Evolutionary conservation across 2,797 vertebrate genomes (phyloP).

Genomic region (Mycteria americana): DNA sequence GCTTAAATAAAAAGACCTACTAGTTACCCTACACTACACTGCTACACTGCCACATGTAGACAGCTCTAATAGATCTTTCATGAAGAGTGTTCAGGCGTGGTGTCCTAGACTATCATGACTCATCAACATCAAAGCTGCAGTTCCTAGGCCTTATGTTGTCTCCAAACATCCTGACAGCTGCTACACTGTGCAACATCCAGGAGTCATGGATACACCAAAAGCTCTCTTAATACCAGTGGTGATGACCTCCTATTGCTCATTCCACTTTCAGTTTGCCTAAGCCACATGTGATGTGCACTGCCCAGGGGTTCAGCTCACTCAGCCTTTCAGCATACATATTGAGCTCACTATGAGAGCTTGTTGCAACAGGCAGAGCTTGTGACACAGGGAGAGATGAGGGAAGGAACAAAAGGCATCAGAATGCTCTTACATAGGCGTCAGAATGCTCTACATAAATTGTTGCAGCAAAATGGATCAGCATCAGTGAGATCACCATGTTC

Average conservation of each 20-base stretch:
- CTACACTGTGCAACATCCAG: background rate
- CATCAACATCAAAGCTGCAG: background rate
- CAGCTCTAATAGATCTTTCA: background rate
- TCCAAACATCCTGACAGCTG: background rate
- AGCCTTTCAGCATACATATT: background rate
- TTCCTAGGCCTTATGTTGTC: background rate
- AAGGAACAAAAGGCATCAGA: background rate
- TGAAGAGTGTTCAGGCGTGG: background rate
- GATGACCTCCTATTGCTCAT: background rate
- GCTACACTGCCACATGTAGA: background rate
- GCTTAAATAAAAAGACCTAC: background rate
- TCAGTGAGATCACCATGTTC: background rate
- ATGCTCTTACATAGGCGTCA: background rate
- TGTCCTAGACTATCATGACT: background rate
- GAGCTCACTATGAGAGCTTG: background rate
- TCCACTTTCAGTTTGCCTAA: background rate
- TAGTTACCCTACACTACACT: background rate
- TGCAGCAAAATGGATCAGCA: background rate
- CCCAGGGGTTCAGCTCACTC: background rate
- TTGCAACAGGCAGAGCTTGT: background rate
- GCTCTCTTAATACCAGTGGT: background rate
- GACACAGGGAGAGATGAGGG: background rate
- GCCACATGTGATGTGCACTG: background rate
- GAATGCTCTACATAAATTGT: no score
- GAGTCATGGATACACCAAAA: background rate